These are phyloP conservation scores for Chaetodon trifasciatus DNA, from an alignment of 2,797 vertebrate species.

Conservation along the genomic window DNA sequence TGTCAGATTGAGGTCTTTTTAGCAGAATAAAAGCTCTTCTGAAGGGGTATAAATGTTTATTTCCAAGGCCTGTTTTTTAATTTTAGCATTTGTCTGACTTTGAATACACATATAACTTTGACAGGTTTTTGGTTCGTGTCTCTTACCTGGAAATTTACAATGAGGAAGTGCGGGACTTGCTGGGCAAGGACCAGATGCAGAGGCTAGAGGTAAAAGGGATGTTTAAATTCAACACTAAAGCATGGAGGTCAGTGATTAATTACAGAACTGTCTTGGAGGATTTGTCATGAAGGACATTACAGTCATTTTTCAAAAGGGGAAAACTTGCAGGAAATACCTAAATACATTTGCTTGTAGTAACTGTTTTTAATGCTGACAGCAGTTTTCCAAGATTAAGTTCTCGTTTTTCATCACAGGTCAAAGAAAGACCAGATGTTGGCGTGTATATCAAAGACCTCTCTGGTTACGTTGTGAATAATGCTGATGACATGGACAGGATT, in stretches of 20 bases:
- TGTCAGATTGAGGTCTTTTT: neutral
- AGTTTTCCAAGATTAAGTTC: conserved; percentile 2
- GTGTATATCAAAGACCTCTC: conserved; percentile 99
- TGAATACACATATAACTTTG: neutral
- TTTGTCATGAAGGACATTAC: neutral
- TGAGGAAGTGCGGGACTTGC: conserved; percentile 96
- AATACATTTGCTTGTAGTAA: neutral
- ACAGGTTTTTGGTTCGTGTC: conserved; percentile 97
- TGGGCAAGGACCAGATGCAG: conserved; percentile 97
- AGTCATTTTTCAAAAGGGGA: neutral
- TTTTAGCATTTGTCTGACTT: conserved; percentile 9
- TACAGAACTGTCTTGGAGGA: neutral
- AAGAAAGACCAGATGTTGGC: conserved; percentile 98
- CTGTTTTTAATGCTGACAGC: neutral
- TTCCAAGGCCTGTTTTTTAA: neutral
- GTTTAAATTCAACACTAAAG: neutral
- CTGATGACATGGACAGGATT: conserved; percentile 98
- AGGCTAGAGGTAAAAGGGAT: conserved; percentile 92
- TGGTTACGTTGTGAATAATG: conserved; percentile 97
- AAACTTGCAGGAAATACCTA: neutral
- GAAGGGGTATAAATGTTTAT: neutral
- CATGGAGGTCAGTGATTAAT: neutral
- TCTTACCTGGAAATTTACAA: conserved; percentile 99
- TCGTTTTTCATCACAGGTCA: conserved; percentile 87
- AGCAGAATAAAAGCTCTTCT: neutral